Percentiles rank a stretch among this genome's conserved stretches.
Conservation (phyloP, 2,888 invertebrate species). For the Cosmorhoe ocellata region DNA sequence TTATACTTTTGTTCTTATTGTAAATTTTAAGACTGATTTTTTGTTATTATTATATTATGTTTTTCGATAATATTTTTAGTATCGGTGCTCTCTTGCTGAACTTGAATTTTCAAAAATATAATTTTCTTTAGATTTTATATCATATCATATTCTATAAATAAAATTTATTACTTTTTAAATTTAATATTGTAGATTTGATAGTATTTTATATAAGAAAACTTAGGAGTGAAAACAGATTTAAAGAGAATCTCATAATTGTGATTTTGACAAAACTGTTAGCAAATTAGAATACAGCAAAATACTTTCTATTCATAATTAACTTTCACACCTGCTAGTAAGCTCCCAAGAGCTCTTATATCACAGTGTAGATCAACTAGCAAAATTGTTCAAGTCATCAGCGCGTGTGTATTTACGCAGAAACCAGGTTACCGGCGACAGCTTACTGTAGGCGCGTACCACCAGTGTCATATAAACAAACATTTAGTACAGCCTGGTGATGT, state of each 20-base stretch:
- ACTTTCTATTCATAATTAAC: conserved; percentile 34
- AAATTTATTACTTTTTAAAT: no score
- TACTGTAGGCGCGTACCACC: no score
- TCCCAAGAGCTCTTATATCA: conserved; percentile 21
- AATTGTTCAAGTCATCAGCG: conserved; percentile 11
- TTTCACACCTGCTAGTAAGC: conserved; percentile 23
- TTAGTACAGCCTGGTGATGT: no score
- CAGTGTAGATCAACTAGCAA: conserved; percentile 32
- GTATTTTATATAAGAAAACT: no score
- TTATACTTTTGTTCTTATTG: no score
- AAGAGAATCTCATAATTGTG: conserved; percentile 9
- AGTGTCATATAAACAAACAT: no score
- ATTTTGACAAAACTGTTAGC: background rate
- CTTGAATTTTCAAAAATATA: background rate
- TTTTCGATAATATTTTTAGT: conserved; percentile 18
- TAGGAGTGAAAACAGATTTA: no score
- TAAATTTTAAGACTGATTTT: conserved; percentile 56
- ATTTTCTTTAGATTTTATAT: no score
- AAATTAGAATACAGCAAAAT: conserved; percentile 6
- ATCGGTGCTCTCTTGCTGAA: conserved; percentile 22
- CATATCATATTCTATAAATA: no score
- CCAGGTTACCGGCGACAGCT: background rate
- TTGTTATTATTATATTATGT: conserved; percentile 28
- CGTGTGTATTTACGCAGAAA: background rate
- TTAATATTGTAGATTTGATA: no score